Base-by-base conservation (phyloP, 2,888 invertebrate genomes). In the Rhodophaea formosa region DNA sequence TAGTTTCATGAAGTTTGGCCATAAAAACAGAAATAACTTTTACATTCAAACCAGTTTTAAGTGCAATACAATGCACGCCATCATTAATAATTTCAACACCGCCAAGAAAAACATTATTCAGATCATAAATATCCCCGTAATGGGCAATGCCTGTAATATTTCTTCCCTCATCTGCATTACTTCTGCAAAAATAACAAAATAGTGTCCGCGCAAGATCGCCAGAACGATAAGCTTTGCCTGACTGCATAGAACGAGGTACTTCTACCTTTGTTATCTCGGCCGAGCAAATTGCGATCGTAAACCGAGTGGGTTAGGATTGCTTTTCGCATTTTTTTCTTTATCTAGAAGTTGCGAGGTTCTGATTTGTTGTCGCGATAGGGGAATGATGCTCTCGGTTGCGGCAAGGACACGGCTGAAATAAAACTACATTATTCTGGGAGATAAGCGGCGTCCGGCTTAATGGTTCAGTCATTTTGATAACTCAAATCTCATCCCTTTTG, bases 131-230 rank as follows among this genome's bases (percentile, higher is more conserved):
- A 82, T 78, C 69, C 67, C 63, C 79, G 75, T 86, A 87, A 86
- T 86, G 80, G 53, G 83, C 79, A 74, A 75, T 77, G 72, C 66
- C 70, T 56, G 79, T 77, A 79, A 84, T 85, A 86, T 82, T 86
- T 84, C 82, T 84, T 79, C 75, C 75, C 75, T 83, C 82, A 82
- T 88, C 82, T 84, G 80, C 86, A 86, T 85, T 82, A 86, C 82
- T 84, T 82, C 82, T 83, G 84, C 82, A 85, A 86, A 87, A 87
- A 87, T 85, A 86, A 86, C 84, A 82, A 84, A 86, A 85, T 83
- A 83, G 81, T 82, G 75, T 77, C 79, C 80, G 74, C 75, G 78
- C 65, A 67, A 74, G 85, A 85, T 86, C 74, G 81, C 82, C 71
- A 75, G 70, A 70, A 70, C 72, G 88, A 88, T 89, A 88, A 82